Evolutionary conservation across 30 jellyfish, hydroid and myxozoan species (phyloP), one percentile per base, ranked within the genome.

Genomic region (Aurelia aurita complex sp. Pacific): DNA sequence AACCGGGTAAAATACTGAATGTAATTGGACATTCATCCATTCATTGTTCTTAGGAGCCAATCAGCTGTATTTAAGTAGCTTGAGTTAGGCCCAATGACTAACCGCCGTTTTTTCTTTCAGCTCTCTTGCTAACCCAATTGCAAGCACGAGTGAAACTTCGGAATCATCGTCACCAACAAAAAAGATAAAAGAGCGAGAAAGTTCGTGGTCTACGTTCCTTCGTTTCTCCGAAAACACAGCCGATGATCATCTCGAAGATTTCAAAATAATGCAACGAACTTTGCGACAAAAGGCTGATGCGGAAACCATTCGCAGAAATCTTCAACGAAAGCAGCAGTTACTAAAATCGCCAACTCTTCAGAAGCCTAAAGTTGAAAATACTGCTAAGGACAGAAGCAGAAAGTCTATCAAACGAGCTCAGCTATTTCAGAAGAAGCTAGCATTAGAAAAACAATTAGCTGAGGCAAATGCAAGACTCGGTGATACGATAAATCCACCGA

Each of bases 391-490:
- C 50, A 76, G 92, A 10, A 93, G 97, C 88, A 79, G 83, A 55
- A 82, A 97, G 53, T 96, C 98, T 40, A 57, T 93, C n/a, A 93
- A 93, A 67, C 88, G 91, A 43, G 98, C 98, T 38, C 98, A 93
- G 69, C 79, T 87, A 12, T 67, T 82, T 34, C 98, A 93, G 77
- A 92, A 91, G 51, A 92, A 92, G 53, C 67, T 69, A 50, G 74
- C 76, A 76, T 68, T 75, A 17, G 98, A 87, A 50, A 93, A 82
- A 57, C 98, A 93, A 64, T 79, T 93, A 51, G 73, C 81, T 46
- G 98, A 93, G 40, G 91, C 94, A 29, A 93, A 88, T 64, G 92
- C 97, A 57, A 85, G 83, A 80, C 82, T 93, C 6, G 94, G 66
- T 19, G 96, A 88, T 43, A 90, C 91, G 50, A 8, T 68, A 50